Evolutionary conservation across 2,888 invertebrate genomes (phyloP), one percentile per base, ranked within the genome.

Genomic region (Cryptus viduatorius): DNA sequence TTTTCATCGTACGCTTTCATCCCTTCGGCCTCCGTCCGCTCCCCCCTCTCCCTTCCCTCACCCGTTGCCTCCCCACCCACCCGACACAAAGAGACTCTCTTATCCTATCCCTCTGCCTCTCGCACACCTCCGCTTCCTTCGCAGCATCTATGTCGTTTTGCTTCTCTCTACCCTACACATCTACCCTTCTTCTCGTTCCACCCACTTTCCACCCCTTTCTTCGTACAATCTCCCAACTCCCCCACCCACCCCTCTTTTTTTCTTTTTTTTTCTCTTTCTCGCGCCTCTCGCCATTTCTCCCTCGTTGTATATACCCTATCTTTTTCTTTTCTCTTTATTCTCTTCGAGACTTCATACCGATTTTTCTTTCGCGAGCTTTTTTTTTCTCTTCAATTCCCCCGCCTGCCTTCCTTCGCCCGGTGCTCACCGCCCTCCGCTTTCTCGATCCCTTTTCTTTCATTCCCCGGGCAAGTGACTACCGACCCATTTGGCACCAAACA

Each of bases 1-100:
- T 91, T 93, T 92, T 93, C 91, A 91, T 90, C 91, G 91, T 91
- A 89, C 90, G 90, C 91, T 92, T 92, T 92, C 92, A 91, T 92
- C 92, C 92, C 92, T 92, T 92, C 90, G 90, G 48, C 87, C 89
- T 88, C 86, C 5, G 4, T 3, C 19, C 24, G 3, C 19, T 88
- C 88, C 59, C 79, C 76, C 83, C 50, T 84, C 77, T 84, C 83
- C 88, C 84, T 69, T 77, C 73, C 75, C 77, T 50, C 78, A 88
- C 88, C 86, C 37, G 4, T 3, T 24, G 10, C 24, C 19, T 87
- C 88, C 68, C 79, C 76, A 81, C 50, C 86, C 77, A 84, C 83
- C 88, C 84, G 89, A 87, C 90, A 92, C 92, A 92, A 92, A 91
- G 91, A 90, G 89, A 89, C 89, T 90, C 87, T 90, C 89, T 90